Evolutionary conservation across 2,888 invertebrate genomes (phyloP).

Genomic region (Prenolepis imparis): DNA sequence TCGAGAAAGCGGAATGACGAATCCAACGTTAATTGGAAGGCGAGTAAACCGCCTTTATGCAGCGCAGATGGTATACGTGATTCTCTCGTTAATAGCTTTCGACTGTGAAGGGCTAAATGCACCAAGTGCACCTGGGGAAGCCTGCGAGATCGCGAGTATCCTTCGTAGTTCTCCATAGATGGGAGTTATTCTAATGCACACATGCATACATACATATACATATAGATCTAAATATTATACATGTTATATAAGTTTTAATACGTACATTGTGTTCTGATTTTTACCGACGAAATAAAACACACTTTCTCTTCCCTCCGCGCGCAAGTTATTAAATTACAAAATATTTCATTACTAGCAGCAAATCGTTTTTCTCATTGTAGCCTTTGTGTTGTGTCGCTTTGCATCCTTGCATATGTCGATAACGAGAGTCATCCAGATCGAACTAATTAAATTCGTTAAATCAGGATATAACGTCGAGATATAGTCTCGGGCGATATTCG

Average conservation of each 20-base stretch:
- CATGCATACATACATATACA: not conserved
- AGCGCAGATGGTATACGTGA: not conserved
- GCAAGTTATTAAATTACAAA: constrained; percentile 25
- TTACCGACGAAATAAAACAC: constrained; percentile 22
- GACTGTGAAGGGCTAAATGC: not conserved
- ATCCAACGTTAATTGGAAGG: constrained; percentile 32
- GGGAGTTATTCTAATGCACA: not conserved
- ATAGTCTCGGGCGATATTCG: not conserved
- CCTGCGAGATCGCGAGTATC: not conserved
- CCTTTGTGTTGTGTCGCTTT: constrained; percentile 9
- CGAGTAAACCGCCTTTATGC: constrained; percentile 26
- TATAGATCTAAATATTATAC: not conserved
- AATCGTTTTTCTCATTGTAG: constrained; percentile 18
- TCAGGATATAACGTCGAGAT: not conserved
- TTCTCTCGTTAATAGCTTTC: constrained; percentile 47
- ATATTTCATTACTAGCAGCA: constrained; percentile 35
- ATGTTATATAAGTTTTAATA: constrained; percentile 32
- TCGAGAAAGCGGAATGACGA: constrained; percentile 21
- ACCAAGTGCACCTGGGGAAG: not conserved
- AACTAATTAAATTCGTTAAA: constrained; percentile 49
- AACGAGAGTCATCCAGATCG: constrained; percentile 25
- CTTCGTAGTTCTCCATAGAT: not conserved
- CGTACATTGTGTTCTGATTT: constrained; percentile 13
- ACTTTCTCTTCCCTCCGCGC: not conserved
- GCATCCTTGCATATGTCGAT: constrained; percentile 9